Percentiles rank a stretch among this genome's conserved stretches.
These are phyloP conservation scores for Euborellia annulipes DNA, from an alignment of 1,140 invertebrate species.

Conservation along the genomic window DNA sequence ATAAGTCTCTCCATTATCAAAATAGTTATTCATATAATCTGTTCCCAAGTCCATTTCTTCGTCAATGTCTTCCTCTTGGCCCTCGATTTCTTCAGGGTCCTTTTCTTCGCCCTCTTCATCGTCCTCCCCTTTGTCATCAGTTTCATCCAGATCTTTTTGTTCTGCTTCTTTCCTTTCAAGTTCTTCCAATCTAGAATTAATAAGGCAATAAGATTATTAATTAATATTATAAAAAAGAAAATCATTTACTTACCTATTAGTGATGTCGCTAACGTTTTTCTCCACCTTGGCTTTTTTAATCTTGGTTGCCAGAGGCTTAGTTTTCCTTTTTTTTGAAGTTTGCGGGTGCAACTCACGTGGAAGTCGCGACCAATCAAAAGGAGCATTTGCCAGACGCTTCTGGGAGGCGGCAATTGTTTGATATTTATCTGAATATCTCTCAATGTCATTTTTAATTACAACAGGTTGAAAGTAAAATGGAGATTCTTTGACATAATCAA, in stretches of 20 bases:
- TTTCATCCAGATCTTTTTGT: conserved; percentile 12
- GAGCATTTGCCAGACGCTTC: no score
- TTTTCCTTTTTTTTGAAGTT: not conserved
- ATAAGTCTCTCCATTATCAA: conserved; percentile 74
- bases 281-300: no score
- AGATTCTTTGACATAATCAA: conserved; percentile 37
- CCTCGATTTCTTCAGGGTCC: conserved; percentile 32
- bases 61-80: conserved; percentile 34
- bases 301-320: no score
- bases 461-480: conserved; percentile 28
- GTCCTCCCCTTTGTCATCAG: conserved; percentile 10
- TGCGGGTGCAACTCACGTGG: conserved; percentile 34
- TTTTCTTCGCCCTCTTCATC: conserved; percentile 28
- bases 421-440: conserved; percentile 48
- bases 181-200: conserved; percentile 41
- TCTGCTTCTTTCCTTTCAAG: conserved; percentile 41
- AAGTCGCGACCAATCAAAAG: conserved; percentile 38
- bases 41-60: conserved; percentile 57
- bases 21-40: conserved; percentile 66
- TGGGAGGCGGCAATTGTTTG: no score
- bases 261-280: no score
- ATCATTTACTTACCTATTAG: no score
- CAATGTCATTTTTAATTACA: conserved; percentile 38
- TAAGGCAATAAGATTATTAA: no score
- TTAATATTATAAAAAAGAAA: no score